Percentiles rank a stretch among this genome's conserved stretches.
Conservation (phyloP, 2,888 invertebrate genomes). For the Synergus japonicus region DNA sequence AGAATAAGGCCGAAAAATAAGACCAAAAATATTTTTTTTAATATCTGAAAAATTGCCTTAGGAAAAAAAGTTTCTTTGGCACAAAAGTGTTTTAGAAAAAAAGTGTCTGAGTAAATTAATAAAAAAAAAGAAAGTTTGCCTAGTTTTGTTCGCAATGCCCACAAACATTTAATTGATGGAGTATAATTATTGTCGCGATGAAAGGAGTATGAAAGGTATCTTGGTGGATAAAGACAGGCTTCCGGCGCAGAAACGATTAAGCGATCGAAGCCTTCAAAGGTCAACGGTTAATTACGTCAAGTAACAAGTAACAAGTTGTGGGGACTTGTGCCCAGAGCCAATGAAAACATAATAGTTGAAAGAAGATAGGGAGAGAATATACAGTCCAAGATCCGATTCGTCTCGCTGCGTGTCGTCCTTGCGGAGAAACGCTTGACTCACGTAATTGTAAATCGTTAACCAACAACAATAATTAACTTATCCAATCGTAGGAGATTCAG, state of each 20-base stretch:
- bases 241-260: constrained; percentile 57
- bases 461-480: constrained; percentile 72
- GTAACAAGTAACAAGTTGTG: not conserved
- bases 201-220: not conserved
- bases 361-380: constrained; percentile 38
- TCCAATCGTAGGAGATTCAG: constrained; percentile 60
- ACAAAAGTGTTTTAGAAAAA: too few relatives aligned
- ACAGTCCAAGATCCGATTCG: constrained; percentile 49
- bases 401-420: constrained; percentile 63
- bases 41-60: too few relatives aligned
- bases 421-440: constrained; percentile 69
- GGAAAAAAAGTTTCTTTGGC: too few relatives aligned
- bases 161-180: not conserved
- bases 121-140: too few relatives aligned
- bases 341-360: constrained; percentile 51
- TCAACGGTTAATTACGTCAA: constrained; percentile 65
- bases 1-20: too few relatives aligned
- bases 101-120: too few relatives aligned
- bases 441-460: constrained; percentile 73
- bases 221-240: constrained; percentile 38
- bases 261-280: constrained; percentile 59
- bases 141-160: too few relatives aligned
- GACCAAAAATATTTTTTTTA: too few relatives aligned
- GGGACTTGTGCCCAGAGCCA: constrained; percentile 47
- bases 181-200: not conserved